Base-by-base conservation (phyloP, 2,113 vertebrate genomes). In the Rhineura floridana region DNA sequence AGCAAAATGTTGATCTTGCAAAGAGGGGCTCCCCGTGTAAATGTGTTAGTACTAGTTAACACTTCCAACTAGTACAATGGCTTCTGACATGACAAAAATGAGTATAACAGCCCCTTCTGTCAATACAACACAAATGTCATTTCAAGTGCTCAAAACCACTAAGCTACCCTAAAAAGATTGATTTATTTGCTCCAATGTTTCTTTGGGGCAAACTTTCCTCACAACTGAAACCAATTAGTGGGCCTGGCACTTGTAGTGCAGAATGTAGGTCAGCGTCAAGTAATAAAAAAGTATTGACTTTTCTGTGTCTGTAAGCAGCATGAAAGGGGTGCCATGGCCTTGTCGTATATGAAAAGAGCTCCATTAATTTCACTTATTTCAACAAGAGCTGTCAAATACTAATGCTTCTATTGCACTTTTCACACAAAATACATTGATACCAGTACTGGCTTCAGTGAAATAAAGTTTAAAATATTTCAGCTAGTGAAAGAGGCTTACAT, bases 211-310 rank as follows among this genome's bases (percentile, higher is more conserved):
- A 97, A 98, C 95, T 97, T 96, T 98, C 97, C 97, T 97, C 96
- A 96, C 94, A 97, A 97, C 97, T 97, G 97, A 98, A 98, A 97
- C 96, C 97, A 98, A 97, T 98, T 98, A 98, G 97, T 91, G 93
- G 95, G 96, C 92, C 95, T 96, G 97, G 96, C 97, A 97, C 97
- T 97, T 97, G 97, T 97, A 97, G 97, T 96, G 93, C 96, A 96
- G 96, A 98, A 98, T 97, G 97, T 98, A 98, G 97, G 97, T 97
- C 97, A 98, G 97, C 96, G 96, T 96, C 96, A 96, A 97, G 97
- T 98, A 97, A 98, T 98, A 98, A 98, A 98, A 98, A 97, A 98
- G 97, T 98, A 98, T 98, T 97, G 98, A 97, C 97, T 98, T 98
- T 98, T 97, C 96, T 97, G 96, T 97, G 97, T 98, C 98, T 98